Conservation (phyloP, 2,797 vertebrate species). For the Acanthiza pusilla region DNA sequence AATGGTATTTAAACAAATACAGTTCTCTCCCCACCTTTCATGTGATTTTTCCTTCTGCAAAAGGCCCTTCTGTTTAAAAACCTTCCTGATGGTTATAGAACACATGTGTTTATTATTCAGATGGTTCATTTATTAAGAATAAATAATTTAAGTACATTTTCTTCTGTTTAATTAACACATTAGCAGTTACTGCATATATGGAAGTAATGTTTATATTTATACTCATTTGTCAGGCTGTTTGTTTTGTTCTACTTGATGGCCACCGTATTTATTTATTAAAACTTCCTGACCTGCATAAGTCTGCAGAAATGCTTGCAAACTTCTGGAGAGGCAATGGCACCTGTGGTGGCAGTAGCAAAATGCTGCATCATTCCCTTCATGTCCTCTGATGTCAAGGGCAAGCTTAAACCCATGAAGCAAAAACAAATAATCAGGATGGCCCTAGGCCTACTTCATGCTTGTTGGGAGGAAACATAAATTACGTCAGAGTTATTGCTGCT, state of each 20-base stretch:
- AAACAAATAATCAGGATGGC: not conserved
- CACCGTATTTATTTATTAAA: slow-evolving; percentile 40
- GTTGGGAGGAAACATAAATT: not conserved
- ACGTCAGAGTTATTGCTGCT: not conserved
- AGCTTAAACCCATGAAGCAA: not conserved
- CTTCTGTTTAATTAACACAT: slow-evolving; percentile 56
- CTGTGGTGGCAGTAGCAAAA: not conserved
- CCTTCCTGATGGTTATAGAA: not conserved
- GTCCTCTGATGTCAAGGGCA: not conserved
- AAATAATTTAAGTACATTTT: slow-evolving; percentile 63
- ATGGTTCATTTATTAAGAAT: slow-evolving; percentile 50
- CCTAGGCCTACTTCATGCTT: not conserved
- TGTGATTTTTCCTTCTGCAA: not conserved
- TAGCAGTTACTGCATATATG: slow-evolving; percentile 9
- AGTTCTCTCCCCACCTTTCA: not conserved
- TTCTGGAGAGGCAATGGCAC: not conserved
- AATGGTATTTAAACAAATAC: not conserved
- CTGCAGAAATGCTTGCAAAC: slow-evolving; percentile 1
- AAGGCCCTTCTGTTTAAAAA: slow-evolving; percentile 36
- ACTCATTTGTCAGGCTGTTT: slow-evolving; percentile 7
- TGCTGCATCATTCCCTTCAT: not conserved
- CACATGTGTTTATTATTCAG: slow-evolving; percentile 52
- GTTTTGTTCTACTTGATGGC: slow-evolving; percentile 6
- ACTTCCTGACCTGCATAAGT: slow-evolving; percentile 33
- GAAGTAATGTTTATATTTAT: slow-evolving; percentile 23